Evolutionary conservation across 1,140 invertebrate genomes (phyloP).

Genomic region (Lutraria rhynchaena): DNA sequence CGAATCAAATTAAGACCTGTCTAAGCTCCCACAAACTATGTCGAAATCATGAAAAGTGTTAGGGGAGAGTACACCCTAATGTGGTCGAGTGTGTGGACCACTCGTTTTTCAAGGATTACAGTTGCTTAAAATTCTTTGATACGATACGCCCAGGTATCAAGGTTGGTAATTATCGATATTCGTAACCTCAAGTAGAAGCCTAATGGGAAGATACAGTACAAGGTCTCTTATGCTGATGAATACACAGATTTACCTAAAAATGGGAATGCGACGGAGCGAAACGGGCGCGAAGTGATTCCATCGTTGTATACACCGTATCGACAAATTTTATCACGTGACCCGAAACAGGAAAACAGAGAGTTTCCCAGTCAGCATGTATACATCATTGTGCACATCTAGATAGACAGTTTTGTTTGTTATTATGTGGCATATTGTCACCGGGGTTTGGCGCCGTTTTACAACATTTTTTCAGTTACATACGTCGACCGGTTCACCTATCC

Average conservation of each 20-base stretch:
- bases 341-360: too few relatives aligned
- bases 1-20: background rate
- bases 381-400: too few relatives aligned
- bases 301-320: too few relatives aligned
- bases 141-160: constrained; percentile 35
- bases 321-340: too few relatives aligned
- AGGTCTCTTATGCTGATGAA: constrained; percentile 2
- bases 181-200: constrained; percentile 5
- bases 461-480: too few relatives aligned
- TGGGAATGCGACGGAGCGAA: background rate
- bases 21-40: constrained; percentile 30
- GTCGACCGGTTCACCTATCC: too few relatives aligned
- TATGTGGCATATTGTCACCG: too few relatives aligned
- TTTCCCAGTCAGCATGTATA: too few relatives aligned
- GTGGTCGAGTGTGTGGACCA: constrained; percentile 24
- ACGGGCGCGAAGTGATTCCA: background rate
- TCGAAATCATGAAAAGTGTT: constrained; percentile 1
- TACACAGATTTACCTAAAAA: constrained; percentile 14
- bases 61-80: background rate
- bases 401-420: too few relatives aligned
- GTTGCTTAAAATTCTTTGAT: background rate
- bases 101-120: constrained; percentile 1
- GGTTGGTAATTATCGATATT: constrained; percentile 47
- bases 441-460: too few relatives aligned
- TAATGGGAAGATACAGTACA: constrained; percentile 35